A percentile compares a stretch with the other conserved stretches of the same genome.
Evolutionary conservation across 2,888 invertebrate species (phyloP).

Genomic region (Dendrolimus pini): DNA sequence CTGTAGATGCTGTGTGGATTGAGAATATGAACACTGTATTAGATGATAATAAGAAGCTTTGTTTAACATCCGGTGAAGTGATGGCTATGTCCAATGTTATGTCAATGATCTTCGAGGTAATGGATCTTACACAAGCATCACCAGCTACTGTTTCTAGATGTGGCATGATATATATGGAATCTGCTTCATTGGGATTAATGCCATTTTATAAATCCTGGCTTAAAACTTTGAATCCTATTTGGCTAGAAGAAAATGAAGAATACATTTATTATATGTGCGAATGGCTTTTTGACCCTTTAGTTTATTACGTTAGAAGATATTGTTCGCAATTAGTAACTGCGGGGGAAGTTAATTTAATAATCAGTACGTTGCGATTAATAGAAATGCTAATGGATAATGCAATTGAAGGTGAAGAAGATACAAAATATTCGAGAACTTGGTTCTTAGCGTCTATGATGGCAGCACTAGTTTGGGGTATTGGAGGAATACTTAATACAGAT

Average conservation of each 20-base stretch:
- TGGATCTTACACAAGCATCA: slow-evolving; percentile 89
- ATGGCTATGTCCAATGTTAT: slow-evolving; percentile 88
- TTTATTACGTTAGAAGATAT: slow-evolving; percentile 83
- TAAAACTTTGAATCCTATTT: slow-evolving; percentile 77
- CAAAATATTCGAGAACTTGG: slow-evolving; percentile 82
- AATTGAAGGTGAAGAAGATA: slow-evolving; percentile 81
- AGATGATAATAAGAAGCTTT: slow-evolving; percentile 92
- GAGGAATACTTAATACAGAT: slow-evolving; percentile 84
- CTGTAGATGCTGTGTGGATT: slow-evolving; percentile 93
- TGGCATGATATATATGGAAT: slow-evolving; percentile 95
- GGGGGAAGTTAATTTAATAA: slow-evolving; percentile 83
- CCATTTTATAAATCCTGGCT: slow-evolving; percentile 91
- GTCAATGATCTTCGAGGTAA: slow-evolving; percentile 93
- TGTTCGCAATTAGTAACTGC: slow-evolving; percentile 80
- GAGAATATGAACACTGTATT: slow-evolving; percentile 94
- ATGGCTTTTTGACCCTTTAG: slow-evolving; percentile 88
- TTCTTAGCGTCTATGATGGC: slow-evolving; percentile 86
- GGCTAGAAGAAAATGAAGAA: slow-evolving; percentile 78
- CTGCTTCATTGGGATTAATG: slow-evolving; percentile 87
- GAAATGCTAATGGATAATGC: slow-evolving; percentile 88
- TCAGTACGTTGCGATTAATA: slow-evolving; percentile 83
- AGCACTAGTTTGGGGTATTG: slow-evolving; percentile 90
- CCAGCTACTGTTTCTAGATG: slow-evolving; percentile 93
- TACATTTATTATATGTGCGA: slow-evolving; percentile 79
- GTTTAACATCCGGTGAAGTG: slow-evolving; percentile 91